These are phyloP conservation scores for Dryococelus australis DNA, from an alignment of 2,888 invertebrate genomes.

Conservation along the genomic window DNA sequence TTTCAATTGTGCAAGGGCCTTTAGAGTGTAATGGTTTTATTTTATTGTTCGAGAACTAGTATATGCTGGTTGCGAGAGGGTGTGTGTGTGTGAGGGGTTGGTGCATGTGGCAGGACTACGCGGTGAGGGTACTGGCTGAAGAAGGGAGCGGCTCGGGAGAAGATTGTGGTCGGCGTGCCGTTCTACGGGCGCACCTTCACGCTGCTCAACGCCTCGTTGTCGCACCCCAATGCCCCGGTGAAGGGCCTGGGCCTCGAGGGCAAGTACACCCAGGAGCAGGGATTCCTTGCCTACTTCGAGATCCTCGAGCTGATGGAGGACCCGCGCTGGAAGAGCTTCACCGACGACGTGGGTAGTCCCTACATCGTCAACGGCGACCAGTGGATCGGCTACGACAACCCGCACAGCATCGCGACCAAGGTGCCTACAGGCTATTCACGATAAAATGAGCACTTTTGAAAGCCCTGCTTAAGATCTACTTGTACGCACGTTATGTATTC, in stretches of 20 bases:
- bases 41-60: too few species aligned
- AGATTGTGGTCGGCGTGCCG: slow-evolving; percentile 85
- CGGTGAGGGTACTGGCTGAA: slow-evolving; percentile 83
- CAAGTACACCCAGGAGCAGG: slow-evolving; percentile 71
- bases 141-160: slow-evolving; percentile 79
- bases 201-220: slow-evolving; percentile 61
- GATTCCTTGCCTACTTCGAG: slow-evolving; percentile 77
- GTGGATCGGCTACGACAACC: slow-evolving; percentile 83
- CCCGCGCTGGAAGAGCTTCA: slow-evolving; percentile 62
- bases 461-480: too few species aligned
- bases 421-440: too few species aligned
- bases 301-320: slow-evolving; percentile 62
- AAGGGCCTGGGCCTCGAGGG: slow-evolving; percentile 71
- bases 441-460: too few species aligned
- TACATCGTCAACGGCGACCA: slow-evolving; percentile 73
- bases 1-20: too few species aligned
- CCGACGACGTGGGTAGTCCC: slow-evolving; percentile 72
- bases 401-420: slow-evolving; percentile 70
- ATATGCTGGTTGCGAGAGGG: too few species aligned
- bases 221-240: slow-evolving; percentile 66
- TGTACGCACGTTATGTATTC: too few species aligned
- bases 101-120: slow-evolving; percentile 69
- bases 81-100: too few species aligned
- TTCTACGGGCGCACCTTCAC: slow-evolving; percentile 83
- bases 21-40: too few species aligned